Evolutionary conservation across 2,888 invertebrate species (phyloP).

Genomic region (Geotrupes spiniger): DNA sequence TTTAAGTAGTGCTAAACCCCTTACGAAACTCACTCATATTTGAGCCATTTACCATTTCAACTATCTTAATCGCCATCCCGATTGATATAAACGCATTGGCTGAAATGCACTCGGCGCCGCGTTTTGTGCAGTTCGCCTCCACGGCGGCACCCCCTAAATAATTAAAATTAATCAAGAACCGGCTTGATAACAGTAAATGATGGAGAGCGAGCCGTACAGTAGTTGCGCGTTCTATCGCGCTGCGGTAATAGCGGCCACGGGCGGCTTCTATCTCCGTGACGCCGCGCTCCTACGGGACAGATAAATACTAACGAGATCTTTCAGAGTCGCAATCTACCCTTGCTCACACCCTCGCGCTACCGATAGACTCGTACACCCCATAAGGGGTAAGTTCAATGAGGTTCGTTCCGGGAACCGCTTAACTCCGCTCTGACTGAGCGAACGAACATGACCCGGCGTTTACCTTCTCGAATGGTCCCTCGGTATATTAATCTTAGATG

Average conservation of each 20-base stretch:
- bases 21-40: too few relatives aligned
- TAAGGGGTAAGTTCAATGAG: slow-evolving; percentile 14
- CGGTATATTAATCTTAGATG: neutral
- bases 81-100: too few relatives aligned
- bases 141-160: slow-evolving; percentile 31
- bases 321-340: slow-evolving; percentile 47
- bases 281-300: slow-evolving; percentile 45
- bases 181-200: slow-evolving; percentile 47
- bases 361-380: slow-evolving; percentile 16
- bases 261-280: slow-evolving; percentile 38
- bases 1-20: too few relatives aligned
- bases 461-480: neutral
- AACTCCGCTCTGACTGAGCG: slow-evolving; percentile 6
- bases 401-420: slow-evolving; percentile 11
- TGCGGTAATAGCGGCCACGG: slow-evolving; percentile 35
- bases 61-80: too few relatives aligned
- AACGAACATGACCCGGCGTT: neutral
- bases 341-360: slow-evolving; percentile 31
- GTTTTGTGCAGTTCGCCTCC: too few relatives aligned
- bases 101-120: too few relatives aligned
- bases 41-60: too few relatives aligned
- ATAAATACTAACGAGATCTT: slow-evolving; percentile 52
- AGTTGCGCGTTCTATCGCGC: slow-evolving; percentile 23
- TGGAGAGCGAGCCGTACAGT: slow-evolving; percentile 38
- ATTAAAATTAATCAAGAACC: slow-evolving; percentile 49